phyloP scores from a whole-genome alignment of 2,113 vertebrate genomes.

The Propithecus coquereli region DNA sequence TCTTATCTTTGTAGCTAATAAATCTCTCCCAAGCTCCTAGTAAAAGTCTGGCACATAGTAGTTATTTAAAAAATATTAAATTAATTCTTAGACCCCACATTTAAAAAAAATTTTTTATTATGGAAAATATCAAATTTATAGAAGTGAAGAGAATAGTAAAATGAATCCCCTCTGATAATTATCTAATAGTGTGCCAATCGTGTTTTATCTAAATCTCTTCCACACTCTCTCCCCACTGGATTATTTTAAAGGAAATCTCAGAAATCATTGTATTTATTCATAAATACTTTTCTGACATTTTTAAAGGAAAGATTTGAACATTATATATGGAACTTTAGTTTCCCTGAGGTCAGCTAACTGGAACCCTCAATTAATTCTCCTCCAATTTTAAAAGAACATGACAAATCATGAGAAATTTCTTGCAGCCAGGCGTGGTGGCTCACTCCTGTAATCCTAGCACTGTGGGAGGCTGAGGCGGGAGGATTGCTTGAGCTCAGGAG shows the following conservation, averaged over 20 bases:
- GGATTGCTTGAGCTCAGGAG: too few species aligned
- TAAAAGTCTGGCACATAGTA: not conserved
- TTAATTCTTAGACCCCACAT: not conserved
- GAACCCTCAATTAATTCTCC: not conserved
- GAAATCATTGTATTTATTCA: not conserved
- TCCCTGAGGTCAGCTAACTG: not conserved
- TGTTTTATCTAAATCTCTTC: not conserved
- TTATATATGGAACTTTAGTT: not conserved
- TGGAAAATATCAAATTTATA: not conserved
- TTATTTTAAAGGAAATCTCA: constrained; percentile 23
- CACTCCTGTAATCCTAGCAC: too few species aligned
- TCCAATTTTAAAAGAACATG: not conserved
- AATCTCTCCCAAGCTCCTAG: not conserved
- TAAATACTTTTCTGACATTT: not conserved
- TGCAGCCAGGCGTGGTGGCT: too few species aligned
- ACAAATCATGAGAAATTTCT: not conserved
- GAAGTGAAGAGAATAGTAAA: not conserved
- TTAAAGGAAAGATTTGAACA: constrained; percentile 18
- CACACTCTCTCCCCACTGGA: not conserved
- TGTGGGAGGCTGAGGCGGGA: too few species aligned
- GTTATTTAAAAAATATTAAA: not conserved
- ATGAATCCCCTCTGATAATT: not conserved
- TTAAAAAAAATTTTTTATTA: not conserved
- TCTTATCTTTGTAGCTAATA: not conserved
- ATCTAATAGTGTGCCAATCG: not conserved